Evolutionary conservation across 2,113 vertebrate genomes (phyloP).

Genomic region (Gymnorhina tibicen): DNA sequence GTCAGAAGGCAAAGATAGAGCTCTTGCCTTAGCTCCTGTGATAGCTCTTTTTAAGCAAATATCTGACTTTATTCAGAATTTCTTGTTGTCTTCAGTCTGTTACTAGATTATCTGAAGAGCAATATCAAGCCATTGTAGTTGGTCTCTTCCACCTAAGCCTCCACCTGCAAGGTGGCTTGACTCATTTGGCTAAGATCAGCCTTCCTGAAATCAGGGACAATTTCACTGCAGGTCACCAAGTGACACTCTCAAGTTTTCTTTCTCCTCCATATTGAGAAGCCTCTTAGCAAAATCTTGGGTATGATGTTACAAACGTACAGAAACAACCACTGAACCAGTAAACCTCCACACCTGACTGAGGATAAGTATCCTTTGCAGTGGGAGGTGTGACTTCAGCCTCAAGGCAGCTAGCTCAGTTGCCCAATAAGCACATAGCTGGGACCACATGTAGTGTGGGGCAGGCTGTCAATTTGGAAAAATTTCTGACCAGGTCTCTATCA

Average conservation of each 20-base stretch:
- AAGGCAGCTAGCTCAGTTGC: background rate
- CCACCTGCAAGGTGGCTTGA: background rate
- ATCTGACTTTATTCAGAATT: background rate
- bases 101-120: background rate
- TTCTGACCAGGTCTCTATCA: background rate
- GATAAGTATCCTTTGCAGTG: background rate
- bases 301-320: background rate
- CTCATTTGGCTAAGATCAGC: background rate
- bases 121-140: background rate
- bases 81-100: background rate
- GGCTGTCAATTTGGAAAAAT: background rate
- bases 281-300: background rate
- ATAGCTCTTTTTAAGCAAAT: background rate
- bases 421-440: background rate
- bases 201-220: background rate
- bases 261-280: background rate
- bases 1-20: rapidly evolving
- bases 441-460: rapidly evolving
- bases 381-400: background rate
- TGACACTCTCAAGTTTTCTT: background rate
- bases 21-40: background rate
- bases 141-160: background rate
- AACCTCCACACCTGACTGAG: background rate
- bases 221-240: background rate
- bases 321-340: background rate